Evolutionary conservation across 2,113 vertebrate species (phyloP), one percentile per base, ranked within the genome.

Genomic region (Microcebus jonahi): DNA sequence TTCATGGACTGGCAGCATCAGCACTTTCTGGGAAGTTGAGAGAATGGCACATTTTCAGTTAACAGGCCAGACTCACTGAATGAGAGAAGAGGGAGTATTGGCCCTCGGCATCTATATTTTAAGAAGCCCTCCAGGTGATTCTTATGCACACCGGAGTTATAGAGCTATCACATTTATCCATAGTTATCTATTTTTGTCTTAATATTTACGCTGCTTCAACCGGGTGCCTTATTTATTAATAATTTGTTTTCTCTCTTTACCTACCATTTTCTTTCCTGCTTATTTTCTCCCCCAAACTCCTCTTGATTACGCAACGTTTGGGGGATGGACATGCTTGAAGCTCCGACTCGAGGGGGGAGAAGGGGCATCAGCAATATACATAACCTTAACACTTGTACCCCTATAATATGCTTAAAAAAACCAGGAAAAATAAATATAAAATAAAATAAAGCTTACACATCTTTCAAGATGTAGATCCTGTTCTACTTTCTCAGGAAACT

Each of bases 21-120:
- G 15, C 17, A 57, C 45, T 77, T 48, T 23, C 29, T 27, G 20
- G 18, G n/a, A 48, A 88, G 3, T 18, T 15, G 4, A 83, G 36
- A 79, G 12, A 73, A 85, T 63, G 39, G 12, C 1, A n/a, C 48
- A 27, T 63, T 63, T 94, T 55, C 55, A 23, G 6, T 84, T 48
- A 10, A 25, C 31, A 67, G 29, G 2, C 14, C 13, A 55, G 3
- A 39, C 15, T 3, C 31, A 17, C 23, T 67, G 12, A 39, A 29
- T 75, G 4, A 57, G 27, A 89, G 65, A 42, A 23, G 1, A 17
- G 1, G 0, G 0, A 5, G 8, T 55, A 0, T 86, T 23, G 71
- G 42, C 3, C 3, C 20, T 63, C 77, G n/a, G 18, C 27, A 76
- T 23, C 4, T 55, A 42, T 31, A 6, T 36, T 80, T 59, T 39